These are phyloP conservation scores for Yponomeuta cagnagella DNA, from an alignment of 2,888 invertebrate genomes.

Conservation along the genomic window DNA sequence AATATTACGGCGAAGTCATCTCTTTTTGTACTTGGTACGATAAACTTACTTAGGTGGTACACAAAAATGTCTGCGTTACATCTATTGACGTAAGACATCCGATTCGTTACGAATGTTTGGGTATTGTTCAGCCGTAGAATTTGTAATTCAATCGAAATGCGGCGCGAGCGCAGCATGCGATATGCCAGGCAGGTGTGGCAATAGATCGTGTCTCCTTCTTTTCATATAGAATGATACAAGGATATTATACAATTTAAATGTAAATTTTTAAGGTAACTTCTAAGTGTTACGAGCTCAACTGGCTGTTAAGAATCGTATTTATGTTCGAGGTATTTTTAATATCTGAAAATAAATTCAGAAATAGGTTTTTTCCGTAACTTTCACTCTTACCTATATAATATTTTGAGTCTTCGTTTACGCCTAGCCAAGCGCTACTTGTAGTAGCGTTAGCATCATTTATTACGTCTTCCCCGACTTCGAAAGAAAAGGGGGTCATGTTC, in stretches of 20 bases:
- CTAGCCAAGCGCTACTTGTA: background rate
- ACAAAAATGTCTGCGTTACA: background rate
- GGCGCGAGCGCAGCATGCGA: conserved; percentile 41
- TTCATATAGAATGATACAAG: conserved; percentile 8
- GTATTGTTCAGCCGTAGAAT: conserved; percentile 47
- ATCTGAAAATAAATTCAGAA: too few relatives aligned
- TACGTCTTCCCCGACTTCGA: conserved; percentile 10
- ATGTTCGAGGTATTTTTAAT: too few relatives aligned
- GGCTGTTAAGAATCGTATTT: too few relatives aligned
- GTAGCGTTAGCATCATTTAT: background rate
- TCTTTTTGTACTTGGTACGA: too few relatives aligned
- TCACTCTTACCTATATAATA: too few relatives aligned
- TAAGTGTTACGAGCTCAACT: too few relatives aligned
- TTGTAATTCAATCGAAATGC: conserved; percentile 58
- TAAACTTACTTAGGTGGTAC: too few relatives aligned
- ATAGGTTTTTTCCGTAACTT: too few relatives aligned
- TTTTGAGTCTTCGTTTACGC: background rate
- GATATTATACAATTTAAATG: background rate
- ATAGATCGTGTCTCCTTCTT: conserved; percentile 27
- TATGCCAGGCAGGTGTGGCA: conserved; percentile 49
- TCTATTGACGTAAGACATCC: conserved; percentile 31
- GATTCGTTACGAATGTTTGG: conserved; percentile 41
- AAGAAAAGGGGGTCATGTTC: too few relatives aligned
- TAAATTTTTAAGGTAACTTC: too few relatives aligned
- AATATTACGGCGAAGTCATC: too few relatives aligned